These are phyloP conservation scores for Paguma larvata DNA, from an alignment of 2,797 vertebrate genomes.

Conservation along the genomic window DNA sequence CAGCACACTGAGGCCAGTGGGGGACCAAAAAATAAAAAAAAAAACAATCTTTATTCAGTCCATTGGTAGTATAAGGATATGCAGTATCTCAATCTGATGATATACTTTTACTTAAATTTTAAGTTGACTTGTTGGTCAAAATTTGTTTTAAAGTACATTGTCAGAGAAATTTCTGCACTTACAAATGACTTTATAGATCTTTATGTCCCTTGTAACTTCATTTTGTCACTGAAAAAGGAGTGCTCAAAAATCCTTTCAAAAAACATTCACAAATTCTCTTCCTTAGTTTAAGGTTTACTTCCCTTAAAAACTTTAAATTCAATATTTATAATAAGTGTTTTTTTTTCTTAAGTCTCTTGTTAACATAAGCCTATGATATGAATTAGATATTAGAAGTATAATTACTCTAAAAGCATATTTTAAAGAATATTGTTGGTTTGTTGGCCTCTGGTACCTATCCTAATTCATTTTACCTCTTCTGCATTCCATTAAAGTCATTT, in stretches of 20 bases:
- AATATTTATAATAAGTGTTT: slow-evolving; percentile 7
- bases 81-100: not conserved
- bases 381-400: slow-evolving; percentile 43
- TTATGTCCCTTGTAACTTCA: slow-evolving; percentile 32
- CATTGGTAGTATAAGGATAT: not conserved
- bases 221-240: slow-evolving; percentile 44
- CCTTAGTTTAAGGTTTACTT: slow-evolving; percentile 25
- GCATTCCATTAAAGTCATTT: slow-evolving; percentile 83
- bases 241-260: slow-evolving; percentile 41
- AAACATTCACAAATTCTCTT: not conserved
- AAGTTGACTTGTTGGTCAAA: slow-evolving; percentile 54
- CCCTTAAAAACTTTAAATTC: slow-evolving; percentile 8
- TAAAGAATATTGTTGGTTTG: slow-evolving; percentile 3
- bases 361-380: not conserved
- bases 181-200: slow-evolving; percentile 40
- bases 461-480: slow-evolving; percentile 75
- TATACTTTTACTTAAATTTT: slow-evolving; percentile 34
- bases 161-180: slow-evolving; percentile 46
- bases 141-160: slow-evolving; percentile 29
- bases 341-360: slow-evolving; percentile 27
- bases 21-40: not conserved
- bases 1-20: not conserved
- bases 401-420: slow-evolving; percentile 26
- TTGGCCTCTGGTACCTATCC: slow-evolving; percentile 27
- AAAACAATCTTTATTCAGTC: not conserved